Evolutionary conservation across 2,888 invertebrate species (phyloP).

Genomic region (Sipha maydis): DNA sequence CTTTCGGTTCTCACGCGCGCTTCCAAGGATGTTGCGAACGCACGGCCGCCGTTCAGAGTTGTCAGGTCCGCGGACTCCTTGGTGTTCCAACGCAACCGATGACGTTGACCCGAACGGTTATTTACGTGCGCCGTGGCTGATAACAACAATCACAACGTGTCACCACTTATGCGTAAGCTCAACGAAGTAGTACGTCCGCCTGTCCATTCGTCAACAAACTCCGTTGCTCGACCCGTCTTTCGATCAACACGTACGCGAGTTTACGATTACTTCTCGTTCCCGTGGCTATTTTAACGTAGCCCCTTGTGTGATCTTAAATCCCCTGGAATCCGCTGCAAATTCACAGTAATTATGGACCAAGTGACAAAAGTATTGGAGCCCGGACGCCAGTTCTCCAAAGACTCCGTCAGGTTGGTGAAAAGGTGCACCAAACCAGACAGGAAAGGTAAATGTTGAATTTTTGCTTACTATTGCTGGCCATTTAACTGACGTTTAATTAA

Average conservation of each 20-base stretch:
- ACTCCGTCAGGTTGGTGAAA: slow-evolving; percentile 96
- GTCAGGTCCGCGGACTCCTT: not conserved
- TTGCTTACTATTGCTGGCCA: not conserved
- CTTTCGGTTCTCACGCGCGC: not conserved
- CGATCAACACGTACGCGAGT: not conserved
- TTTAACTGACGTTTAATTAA: not conserved
- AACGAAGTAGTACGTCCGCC: not conserved
- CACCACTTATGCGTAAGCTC: not conserved
- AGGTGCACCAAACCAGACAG: slow-evolving; percentile 99
- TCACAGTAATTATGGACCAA: slow-evolving; percentile 85
- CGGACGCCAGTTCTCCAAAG: slow-evolving; percentile 96
- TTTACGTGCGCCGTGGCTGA: slow-evolving; percentile 51
- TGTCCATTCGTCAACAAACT: not conserved
- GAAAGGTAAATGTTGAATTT: slow-evolving; percentile 76
- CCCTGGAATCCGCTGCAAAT: not conserved
- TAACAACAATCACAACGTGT: slow-evolving; percentile 59
- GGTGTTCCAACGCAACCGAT: slow-evolving; percentile 40
- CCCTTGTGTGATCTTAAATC: not conserved
- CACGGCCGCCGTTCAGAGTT: not conserved
- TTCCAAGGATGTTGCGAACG: slow-evolving; percentile 39
- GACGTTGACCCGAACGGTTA: slow-evolving; percentile 29
- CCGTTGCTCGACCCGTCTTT: slow-evolving; percentile 51
- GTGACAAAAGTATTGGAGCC: slow-evolving; percentile 94
- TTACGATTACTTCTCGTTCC: not conserved
- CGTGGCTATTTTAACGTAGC: not conserved